Base-by-base conservation (phyloP, 2,797 vertebrate genomes). In the Carapus acus region DNA sequence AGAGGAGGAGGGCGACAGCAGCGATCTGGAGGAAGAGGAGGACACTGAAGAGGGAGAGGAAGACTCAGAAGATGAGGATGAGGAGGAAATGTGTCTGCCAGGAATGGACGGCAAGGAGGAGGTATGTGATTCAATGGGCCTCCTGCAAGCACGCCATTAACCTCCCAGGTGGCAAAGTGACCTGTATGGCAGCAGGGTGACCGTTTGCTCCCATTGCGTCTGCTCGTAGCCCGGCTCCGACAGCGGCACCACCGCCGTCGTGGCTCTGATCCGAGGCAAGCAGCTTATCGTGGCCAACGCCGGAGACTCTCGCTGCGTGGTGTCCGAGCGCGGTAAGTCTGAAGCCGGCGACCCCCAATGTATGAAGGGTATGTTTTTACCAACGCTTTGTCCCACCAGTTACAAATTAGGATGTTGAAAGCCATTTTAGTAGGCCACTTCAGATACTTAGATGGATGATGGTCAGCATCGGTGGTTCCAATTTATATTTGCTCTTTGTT, bases 41-140 rank as follows among this genome's bases (percentile, higher is more conserved):
- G 84, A 85, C 39, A 84, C 85, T 20, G 86, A 86, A 29, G 90
- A 91, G 48, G 91, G 91, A 22, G 91, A 93, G 8, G 91, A 91
- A 49, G 90, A 92, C 82, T 65, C 85, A 13, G 85, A 85, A 45
- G 85, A 86, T 17, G 85, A 85, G 49, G 84, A 93, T 1, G 90
- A 90, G 50, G 93, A 94, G 58, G 93, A 94, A 51, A 92, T 94
- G 91, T 92, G 94, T 86, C 84, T 98, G 58, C 94, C 95, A 39
- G 94, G 94, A 69, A 97, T 99, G 95, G 95, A 97, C 40, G 94
- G 94, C 53, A 99, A 97, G 76, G 96, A 98, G 71, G 96, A 98
- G 94, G 96, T 97, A 45, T 63, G 76, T 66, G 36, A 15, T 15
- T n/a, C 34, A 7, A 15, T 15, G 12, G 8, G 31, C 6, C 6